Conservation (phyloP, 2,888 invertebrate genomes). For the Micoletzkya japonica region DNA sequence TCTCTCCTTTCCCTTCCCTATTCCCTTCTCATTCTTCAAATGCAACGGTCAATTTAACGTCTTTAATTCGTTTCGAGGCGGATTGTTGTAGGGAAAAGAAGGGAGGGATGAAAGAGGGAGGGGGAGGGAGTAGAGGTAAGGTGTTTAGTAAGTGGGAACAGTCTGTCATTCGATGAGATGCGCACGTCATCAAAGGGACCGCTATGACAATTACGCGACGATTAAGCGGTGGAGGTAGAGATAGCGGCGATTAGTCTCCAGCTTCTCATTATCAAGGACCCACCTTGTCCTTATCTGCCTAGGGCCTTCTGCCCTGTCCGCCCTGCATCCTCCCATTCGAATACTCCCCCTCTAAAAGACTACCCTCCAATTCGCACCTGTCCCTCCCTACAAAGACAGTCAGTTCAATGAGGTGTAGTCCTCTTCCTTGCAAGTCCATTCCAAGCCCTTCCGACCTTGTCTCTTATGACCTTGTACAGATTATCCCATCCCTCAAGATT, state of each 20-base stretch:
- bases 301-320: too few species aligned
- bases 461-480: slow-evolving; percentile 22
- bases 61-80: slow-evolving; percentile 16
- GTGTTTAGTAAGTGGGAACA: not conserved
- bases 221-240: not conserved
- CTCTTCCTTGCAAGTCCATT: not conserved
- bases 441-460: not conserved
- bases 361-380: not conserved
- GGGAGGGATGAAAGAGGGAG: not conserved
- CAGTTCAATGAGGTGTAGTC: not conserved
- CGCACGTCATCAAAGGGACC: not conserved
- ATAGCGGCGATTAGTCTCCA: too few species aligned
- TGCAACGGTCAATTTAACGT: slow-evolving; percentile 23
- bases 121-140: not conserved
- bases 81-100: too few species aligned
- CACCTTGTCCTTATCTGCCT: too few species aligned
- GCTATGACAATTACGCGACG: not conserved
- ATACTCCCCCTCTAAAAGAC: slow-evolving; percentile 2
- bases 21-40: slow-evolving; percentile 24
- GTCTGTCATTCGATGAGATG: not conserved
- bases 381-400: not conserved
- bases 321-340: not conserved
- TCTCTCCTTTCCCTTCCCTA: slow-evolving; percentile 1
- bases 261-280: too few species aligned
- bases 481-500: slow-evolving; percentile 22